Base-by-base conservation (phyloP, 2,888 invertebrate genomes). In the Altica lythri region DNA sequence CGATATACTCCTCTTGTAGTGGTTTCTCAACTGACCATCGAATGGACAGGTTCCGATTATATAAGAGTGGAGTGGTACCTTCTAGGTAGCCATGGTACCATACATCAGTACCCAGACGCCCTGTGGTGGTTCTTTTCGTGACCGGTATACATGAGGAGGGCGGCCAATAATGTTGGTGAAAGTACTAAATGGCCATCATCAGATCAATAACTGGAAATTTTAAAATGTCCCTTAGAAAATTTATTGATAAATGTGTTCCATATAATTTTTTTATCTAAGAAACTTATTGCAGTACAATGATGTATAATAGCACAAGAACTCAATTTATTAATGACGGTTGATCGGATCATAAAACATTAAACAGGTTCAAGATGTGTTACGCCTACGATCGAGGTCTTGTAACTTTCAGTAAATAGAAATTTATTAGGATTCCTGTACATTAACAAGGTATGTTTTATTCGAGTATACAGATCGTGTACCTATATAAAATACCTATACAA, bases 121-220 rank as follows among this genome's bases (percentile, higher is more conserved):
- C 44, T 49, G 57, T 51, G 50, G 53, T 40, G 51, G 53, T 54
- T 44, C 22, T 22, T n/a, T 57, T 27, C 57, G 50, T 53, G 46
- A 51, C 35, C 42, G 30, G 43, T 37, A 38, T 37, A 25, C 37
- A 19, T 30, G 58, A 53, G 57, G 62, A 60, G 63, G 64, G 62
- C 59, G 53, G 43, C 64, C 64, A 65, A 65, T 65, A 57, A 57
- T 54, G 49, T 48, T 44, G 60, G 63, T 63, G 64, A 65, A 65
- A 65, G 64, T 65, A 55, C 49, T 55, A 32, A 53, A 37, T 42
- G 19, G n/a, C n/a, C n/a, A n/a, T n/a, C n/a, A n/a, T n/a, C n/a
- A n/a, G n/a, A n/a, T n/a, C n/a, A n/a, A n/a, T n/a, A n/a, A n/a
- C n/a, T n/a, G n/a, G n/a, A n/a, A n/a, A n/a, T n/a, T n/a, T n/a